Conservation (phyloP, 2,888 invertebrate genomes). For the Allolobophora icterica region DNA sequence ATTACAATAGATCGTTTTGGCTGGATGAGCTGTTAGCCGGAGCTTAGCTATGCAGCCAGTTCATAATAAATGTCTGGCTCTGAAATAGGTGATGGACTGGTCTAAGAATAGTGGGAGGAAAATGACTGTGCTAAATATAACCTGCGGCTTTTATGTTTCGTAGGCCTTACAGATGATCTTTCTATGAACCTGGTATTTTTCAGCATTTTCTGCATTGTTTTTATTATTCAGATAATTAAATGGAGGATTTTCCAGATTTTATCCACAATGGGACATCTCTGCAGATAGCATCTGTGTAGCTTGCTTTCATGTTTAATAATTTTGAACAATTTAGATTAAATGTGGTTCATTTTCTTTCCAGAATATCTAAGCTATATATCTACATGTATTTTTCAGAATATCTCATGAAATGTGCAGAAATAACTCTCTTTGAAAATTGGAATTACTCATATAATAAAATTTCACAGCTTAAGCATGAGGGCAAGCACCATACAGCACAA, state of each 20-base stretch:
- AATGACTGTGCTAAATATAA: constrained; percentile 2
- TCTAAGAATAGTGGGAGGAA: background rate
- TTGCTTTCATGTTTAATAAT: background rate
- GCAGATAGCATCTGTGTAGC: background rate
- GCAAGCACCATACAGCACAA: too few relatives aligned
- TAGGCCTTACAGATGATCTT: background rate
- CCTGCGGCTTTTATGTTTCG: background rate
- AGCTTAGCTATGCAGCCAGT: background rate
- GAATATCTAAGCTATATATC: too few relatives aligned
- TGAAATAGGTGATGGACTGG: background rate
- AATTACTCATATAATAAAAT: background rate
- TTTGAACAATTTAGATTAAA: background rate
- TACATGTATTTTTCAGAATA: too few relatives aligned
- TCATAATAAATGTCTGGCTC: background rate
- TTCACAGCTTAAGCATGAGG: too few relatives aligned
- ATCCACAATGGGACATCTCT: background rate
- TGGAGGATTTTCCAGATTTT: background rate
- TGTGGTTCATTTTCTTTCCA: background rate
- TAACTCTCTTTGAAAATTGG: background rate
- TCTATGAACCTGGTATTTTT: background rate
- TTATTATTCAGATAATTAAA: background rate
- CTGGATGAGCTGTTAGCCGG: background rate
- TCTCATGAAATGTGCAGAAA: background rate
- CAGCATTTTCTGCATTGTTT: background rate
- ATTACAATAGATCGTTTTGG: background rate